Conservation (phyloP, 64 coral and sea anemone species). For the Orbicella faveolata region DNA sequence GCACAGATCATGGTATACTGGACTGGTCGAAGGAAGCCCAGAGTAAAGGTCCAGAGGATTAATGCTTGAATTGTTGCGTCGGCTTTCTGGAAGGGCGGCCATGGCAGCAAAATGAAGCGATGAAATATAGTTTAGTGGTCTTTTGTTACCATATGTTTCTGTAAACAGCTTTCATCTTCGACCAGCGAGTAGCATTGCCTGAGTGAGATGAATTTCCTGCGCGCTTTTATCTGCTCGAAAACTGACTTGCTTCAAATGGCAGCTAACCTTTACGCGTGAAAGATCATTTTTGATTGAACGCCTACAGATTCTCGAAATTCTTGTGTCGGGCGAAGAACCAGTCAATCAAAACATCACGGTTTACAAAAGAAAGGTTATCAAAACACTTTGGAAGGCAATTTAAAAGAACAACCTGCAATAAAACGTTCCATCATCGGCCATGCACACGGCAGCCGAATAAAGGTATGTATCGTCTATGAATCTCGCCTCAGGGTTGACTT, state of each 20-base stretch:
- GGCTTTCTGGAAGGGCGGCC: not conserved
- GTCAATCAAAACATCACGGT: not conserved
- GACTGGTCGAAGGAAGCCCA: not conserved
- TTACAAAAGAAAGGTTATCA: not conserved
- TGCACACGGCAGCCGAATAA: too few relatives aligned
- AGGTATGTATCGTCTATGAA: too few relatives aligned
- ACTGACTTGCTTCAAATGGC: not conserved
- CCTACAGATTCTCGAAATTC: slow-evolving; percentile 26
- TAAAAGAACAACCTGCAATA: too few relatives aligned
- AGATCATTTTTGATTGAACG: not conserved
- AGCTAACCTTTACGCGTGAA: not conserved
- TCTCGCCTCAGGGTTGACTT: too few relatives aligned
- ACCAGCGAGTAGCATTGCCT: not conserved
- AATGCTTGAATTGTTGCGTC: not conserved
- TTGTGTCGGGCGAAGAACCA: not conserved
- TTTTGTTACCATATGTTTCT: not conserved
- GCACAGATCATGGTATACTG: not conserved
- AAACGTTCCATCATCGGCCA: too few relatives aligned
- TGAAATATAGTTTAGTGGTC: not conserved
- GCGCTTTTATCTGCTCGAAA: not conserved
- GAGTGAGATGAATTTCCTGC: not conserved
- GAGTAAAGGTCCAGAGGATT: not conserved
- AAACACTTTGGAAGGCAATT: not conserved
- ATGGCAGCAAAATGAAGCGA: not conserved
- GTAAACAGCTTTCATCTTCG: not conserved